Conservation (phyloP, 1,140 invertebrate species). For the Hyposmocoma kahamanoa region DNA sequence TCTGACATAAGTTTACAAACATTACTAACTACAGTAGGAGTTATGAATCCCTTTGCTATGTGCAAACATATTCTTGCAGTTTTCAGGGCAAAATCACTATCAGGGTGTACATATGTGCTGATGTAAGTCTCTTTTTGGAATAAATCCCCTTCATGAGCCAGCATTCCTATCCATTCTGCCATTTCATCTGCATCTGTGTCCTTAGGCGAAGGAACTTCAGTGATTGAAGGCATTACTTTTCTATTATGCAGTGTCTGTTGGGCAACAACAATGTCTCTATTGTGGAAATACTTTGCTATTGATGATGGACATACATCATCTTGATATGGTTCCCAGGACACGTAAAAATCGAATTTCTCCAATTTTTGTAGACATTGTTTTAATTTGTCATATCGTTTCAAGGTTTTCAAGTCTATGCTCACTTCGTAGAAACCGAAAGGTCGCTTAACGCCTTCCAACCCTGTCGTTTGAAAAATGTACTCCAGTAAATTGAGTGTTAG, state of each 20-base stretch:
- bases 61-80: slow-evolving; percentile 39
- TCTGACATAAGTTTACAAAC: slow-evolving; percentile 27
- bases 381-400: slow-evolving; percentile 31
- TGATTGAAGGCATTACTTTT: slow-evolving; percentile 32
- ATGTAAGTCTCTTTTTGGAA: slow-evolving; percentile 36
- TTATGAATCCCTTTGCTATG: slow-evolving; percentile 45
- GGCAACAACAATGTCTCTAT: slow-evolving; percentile 32
- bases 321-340: slow-evolving; percentile 46
- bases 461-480: slow-evolving; percentile 46
- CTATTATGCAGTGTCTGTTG: slow-evolving; percentile 23
- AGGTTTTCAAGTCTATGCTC: slow-evolving; percentile 35
- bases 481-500: slow-evolving; percentile 45
- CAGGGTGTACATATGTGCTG: slow-evolving; percentile 45
- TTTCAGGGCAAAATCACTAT: slow-evolving; percentile 33
- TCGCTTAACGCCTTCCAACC: slow-evolving; percentile 45
- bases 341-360: slow-evolving; percentile 41
- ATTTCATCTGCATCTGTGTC: slow-evolving; percentile 43
- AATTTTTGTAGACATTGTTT: slow-evolving; percentile 33
- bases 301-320: slow-evolving; percentile 53
- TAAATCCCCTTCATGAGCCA: slow-evolving; percentile 39
- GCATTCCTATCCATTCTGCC: slow-evolving; percentile 57
- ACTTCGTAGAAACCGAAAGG: slow-evolving; percentile 47
- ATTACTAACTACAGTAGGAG: slow-evolving; percentile 30
- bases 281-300: slow-evolving; percentile 55
- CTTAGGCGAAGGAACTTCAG: slow-evolving; percentile 39